These are phyloP conservation scores for Aplochiton taeniatus DNA, from an alignment of 2,797 vertebrate species.

Conservation along the genomic window DNA sequence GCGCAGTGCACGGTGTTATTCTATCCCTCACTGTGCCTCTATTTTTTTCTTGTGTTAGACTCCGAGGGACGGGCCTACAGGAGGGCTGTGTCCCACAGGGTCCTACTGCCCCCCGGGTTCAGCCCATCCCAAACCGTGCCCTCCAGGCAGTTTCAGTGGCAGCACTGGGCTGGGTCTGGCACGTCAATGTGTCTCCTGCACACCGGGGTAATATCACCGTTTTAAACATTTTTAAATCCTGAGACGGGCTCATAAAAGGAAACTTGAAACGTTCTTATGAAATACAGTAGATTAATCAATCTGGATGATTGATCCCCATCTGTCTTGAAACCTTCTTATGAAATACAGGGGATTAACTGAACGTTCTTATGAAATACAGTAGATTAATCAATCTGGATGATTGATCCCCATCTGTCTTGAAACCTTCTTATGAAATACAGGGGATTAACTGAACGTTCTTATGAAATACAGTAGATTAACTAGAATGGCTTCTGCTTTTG, in stretches of 20 bases:
- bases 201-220: conserved; percentile 75
- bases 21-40: not conserved
- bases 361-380: too few species aligned
- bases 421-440: too few species aligned
- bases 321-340: too few species aligned
- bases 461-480: not conserved
- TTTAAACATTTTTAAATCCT: not conserved
- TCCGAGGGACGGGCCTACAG: conserved; percentile 78
- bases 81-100: conserved; percentile 78
- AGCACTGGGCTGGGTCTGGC: conserved; percentile 69
- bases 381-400: too few species aligned
- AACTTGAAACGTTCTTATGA: too few species aligned
- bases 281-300: too few species aligned
- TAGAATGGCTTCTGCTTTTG: not conserved
- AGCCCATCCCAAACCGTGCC: conserved; percentile 78
- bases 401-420: too few species aligned
- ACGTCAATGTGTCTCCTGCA: conserved; percentile 80
- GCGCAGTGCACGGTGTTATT: not conserved
- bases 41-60: conserved; percentile 60
- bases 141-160: conserved; percentile 84
- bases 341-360: too few species aligned
- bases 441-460: too few species aligned
- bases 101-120: conserved; percentile 77
- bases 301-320: too few species aligned
- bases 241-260: too few species aligned